phyloP scores from a whole-genome alignment of 37 sponge, comb jelly and placozoan species.

The Spongilla lacustris region DNA sequence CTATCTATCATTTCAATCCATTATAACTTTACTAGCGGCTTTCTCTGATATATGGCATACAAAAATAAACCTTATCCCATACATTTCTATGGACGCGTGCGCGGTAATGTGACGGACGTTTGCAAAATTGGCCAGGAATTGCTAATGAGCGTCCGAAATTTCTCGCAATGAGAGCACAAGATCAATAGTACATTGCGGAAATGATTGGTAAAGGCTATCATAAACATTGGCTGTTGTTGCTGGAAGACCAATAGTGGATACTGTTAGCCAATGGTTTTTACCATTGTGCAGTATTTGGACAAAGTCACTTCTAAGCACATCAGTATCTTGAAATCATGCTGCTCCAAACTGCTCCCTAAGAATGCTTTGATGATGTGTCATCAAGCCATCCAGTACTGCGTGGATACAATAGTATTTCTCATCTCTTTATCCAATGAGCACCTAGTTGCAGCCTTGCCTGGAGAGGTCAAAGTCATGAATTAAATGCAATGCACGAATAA shows the following conservation, averaged over 20 bases:
- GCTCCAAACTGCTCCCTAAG: background rate
- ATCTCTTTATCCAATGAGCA: background rate
- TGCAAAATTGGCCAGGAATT: too few relatives aligned
- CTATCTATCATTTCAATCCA: too few relatives aligned
- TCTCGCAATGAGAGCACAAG: too few relatives aligned
- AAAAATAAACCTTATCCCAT: too few relatives aligned
- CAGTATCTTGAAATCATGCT: background rate
- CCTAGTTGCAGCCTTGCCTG: background rate
- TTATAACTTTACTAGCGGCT: too few relatives aligned
- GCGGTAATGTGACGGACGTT: too few relatives aligned
- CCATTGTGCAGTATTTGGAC: slow-evolving; percentile 25
- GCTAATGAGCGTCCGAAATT: too few relatives aligned
- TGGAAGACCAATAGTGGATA: background rate
- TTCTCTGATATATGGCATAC: too few relatives aligned
- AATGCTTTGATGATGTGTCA: background rate
- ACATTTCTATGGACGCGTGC: too few relatives aligned
- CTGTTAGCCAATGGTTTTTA: slow-evolving; percentile 20
- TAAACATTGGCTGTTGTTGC: background rate
- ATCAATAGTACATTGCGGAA: background rate
- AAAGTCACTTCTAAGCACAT: background rate
- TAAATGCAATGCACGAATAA: background rate
- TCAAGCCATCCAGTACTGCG: background rate
- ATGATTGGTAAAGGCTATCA: background rate
- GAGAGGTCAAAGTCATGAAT: background rate
- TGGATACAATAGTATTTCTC: background rate